Base-by-base conservation (phyloP, 2,113 vertebrate species). In the Anser cygnoides region DNA sequence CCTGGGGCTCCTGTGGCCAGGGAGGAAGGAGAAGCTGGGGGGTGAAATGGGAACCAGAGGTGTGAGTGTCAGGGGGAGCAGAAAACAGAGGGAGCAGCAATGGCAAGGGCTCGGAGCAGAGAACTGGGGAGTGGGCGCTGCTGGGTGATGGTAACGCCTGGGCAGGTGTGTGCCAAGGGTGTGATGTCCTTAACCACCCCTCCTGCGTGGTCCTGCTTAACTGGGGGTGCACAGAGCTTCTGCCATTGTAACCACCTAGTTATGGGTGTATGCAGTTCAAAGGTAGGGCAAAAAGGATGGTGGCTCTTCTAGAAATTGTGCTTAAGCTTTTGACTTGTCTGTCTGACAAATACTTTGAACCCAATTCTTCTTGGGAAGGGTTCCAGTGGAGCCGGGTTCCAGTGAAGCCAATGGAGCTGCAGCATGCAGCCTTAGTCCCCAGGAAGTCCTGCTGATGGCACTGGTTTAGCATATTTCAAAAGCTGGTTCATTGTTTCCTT, bases 61-160 rank as follows among this genome's bases (percentile, higher is more conserved):
- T 0, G 1, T 2, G 13, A 35, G 44, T 9, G 9, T 28, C 3
- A 2, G 52, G 73, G 59, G 28, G 77, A 67, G 74, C 57, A 57
- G 83, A 3, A 75, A 6, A 13, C 3, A 28, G 62, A 22, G 46
- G 62, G 18, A 10, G 25, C 15, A 52, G 54, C 20, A 31, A 29
- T 44, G 70, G 37, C 9, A 4, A 44, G 39, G 17, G 23, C n/a
- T 77, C 18, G 4, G 9, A 41, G 46, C 4, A 31, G 89, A 72
- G 29, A 0, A 8, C 0, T 1, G 22, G 57, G 22, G 17, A 11
- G 21, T 2, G 57, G 52, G 0, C 37, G 5, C 3, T 28, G 46
- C 26, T 52, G 59, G 22, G 89, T 37, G 18, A 29, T 13, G 49
- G 39, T 11, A 13, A 3, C 26, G 7, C 35, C 35, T 11, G 61